Evolutionary conservation across 2,113 vertebrate genomes (phyloP).

Genomic region (Alosa alosa): DNA sequence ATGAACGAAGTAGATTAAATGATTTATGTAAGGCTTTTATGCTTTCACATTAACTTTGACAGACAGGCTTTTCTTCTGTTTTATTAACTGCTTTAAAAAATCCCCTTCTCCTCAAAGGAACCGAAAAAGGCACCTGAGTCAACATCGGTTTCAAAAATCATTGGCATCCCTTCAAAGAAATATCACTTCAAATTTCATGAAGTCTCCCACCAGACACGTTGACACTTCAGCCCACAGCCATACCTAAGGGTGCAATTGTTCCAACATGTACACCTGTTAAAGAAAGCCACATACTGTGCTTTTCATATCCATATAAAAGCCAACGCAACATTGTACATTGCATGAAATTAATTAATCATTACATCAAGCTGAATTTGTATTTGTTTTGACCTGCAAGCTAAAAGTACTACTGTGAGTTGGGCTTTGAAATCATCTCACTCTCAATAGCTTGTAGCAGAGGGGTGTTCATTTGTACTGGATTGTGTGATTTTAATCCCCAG

Average conservation of each 20-base stretch:
- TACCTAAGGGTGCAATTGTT: background rate
- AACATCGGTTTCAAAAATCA: background rate
- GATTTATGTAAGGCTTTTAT: slow-evolving; percentile 12
- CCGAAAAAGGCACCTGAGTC: background rate
- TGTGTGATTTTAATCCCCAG: background rate
- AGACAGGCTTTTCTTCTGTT: background rate
- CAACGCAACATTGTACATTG: background rate
- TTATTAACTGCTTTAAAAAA: background rate
- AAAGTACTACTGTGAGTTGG: background rate
- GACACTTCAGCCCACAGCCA: background rate
- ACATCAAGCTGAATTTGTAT: background rate
- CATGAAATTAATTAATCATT: background rate
- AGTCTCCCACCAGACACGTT: background rate
- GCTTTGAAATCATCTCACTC: background rate
- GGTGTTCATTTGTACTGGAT: background rate
- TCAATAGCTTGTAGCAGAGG: background rate
- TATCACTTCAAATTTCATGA: background rate
- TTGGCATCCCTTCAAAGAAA: background rate
- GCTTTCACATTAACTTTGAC: background rate
- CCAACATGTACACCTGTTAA: background rate
- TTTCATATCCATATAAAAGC: slow-evolving; percentile 6
- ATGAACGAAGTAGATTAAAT: slow-evolving; percentile 6
- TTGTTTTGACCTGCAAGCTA: slow-evolving; percentile 2
- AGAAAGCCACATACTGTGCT: background rate
- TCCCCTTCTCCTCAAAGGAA: background rate